Evolutionary conservation across 2,888 invertebrate genomes (phyloP), one percentile per base, ranked within the genome.

Genomic region (Diaphora mendica): DNA sequence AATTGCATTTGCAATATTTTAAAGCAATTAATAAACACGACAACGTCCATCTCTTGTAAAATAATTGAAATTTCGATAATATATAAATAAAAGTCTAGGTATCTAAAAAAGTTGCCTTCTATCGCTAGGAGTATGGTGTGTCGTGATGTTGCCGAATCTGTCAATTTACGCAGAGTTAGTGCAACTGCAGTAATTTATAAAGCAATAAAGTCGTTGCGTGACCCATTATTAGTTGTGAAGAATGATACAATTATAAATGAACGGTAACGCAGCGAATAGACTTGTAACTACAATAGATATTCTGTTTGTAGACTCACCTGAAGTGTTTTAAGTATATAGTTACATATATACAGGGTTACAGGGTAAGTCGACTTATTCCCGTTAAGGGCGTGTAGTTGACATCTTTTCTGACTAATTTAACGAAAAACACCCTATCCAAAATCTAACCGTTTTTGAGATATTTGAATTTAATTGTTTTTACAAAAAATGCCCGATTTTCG

Each of bases 61-160:
- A 33, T 76, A 78, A 78, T 74, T 71, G 70, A 79, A 77, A 70
- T 72, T 76, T 69, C 73, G 74, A 77, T 79, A 30, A 75, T 67
- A 39, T 75, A 77, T 64, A 65, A 69, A n/a, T 73, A 55, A 79
- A 79, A 35, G 33, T 76, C 74, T 30, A 59, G 62, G 48, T 48
- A 48, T 67, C 33, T 77, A 75, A 75, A 85, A 77, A 86, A 84
- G 84, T 83, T 89, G 90, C 89, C 89, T 90, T 90, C 84, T 86
- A 86, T 79, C 82, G 76, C 65, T 85, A 81, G 80, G 75, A 76
- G 79, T 80, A 81, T 79, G 70, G 71, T 78, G 44, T 74, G 69
- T 77, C 74, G 71, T 79, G 68, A 79, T 75, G 68, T 76, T 79
- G 71, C 73, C 73, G 68, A 83, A 77, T 71, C 74, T 75, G 83